Conservation (phyloP, 2,113 vertebrate genomes). For the Oostethus manadensis region DNA sequence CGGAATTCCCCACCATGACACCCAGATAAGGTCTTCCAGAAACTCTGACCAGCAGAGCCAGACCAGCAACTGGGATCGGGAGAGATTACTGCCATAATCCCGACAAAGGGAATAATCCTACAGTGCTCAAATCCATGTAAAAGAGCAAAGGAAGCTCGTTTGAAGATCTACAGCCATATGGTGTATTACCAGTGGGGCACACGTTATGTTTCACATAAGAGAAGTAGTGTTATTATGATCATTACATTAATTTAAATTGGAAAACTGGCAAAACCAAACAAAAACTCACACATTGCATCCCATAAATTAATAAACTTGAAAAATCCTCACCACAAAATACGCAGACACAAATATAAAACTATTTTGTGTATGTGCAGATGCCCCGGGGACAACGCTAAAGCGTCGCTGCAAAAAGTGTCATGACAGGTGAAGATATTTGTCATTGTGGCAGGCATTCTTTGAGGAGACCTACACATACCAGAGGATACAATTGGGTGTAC, state of each 20-base stretch:
- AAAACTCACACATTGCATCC: neutral
- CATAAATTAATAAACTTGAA: neutral
- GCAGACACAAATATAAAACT: neutral
- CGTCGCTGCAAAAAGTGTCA: slow-evolving; percentile 22
- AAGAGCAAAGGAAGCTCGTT: slow-evolving; percentile 53
- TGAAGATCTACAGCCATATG: slow-evolving; percentile 28
- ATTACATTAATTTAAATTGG: neutral
- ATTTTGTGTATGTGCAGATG: slow-evolving; percentile 1
- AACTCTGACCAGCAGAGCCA: slow-evolving; percentile 34
- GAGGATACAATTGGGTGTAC: slow-evolving; percentile 21
- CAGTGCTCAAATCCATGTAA: slow-evolving; percentile 55
- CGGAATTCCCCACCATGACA: slow-evolving; percentile 44
- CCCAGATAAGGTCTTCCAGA: slow-evolving; percentile 37
- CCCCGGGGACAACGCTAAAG: slow-evolving; percentile 13
- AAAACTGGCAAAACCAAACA: neutral
- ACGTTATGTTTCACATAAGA: slow-evolving; percentile 39
- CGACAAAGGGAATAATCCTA: slow-evolving; percentile 51
- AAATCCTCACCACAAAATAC: neutral
- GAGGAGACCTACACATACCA: slow-evolving; percentile 48
- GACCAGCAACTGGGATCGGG: slow-evolving; percentile 50
- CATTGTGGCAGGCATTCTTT: slow-evolving; percentile 39
- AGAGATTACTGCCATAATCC: slow-evolving; percentile 58
- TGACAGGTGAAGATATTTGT: slow-evolving; percentile 60
- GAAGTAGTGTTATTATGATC: neutral
- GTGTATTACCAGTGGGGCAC: slow-evolving; percentile 24